phyloP scores from a whole-genome alignment of 64 coral and sea anemone species.

The Pocillopora damicornis region DNA sequence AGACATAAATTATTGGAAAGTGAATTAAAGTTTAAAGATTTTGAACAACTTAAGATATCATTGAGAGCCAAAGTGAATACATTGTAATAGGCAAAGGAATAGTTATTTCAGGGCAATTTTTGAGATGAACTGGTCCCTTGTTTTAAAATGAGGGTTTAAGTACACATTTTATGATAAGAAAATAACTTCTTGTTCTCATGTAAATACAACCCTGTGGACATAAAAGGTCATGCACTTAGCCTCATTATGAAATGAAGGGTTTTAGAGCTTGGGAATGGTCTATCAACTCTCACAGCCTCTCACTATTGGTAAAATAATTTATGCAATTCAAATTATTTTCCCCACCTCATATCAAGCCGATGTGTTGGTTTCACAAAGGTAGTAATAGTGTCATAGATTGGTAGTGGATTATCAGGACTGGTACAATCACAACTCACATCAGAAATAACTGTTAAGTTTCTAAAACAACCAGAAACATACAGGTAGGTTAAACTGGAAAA shows the following conservation, averaged over 20 bases:
- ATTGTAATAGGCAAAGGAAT: too few relatives aligned
- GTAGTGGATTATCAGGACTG: conserved; percentile 58
- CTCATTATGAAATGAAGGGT: too few relatives aligned
- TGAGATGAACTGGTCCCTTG: too few relatives aligned
- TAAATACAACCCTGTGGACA: too few relatives aligned
- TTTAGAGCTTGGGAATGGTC: too few relatives aligned
- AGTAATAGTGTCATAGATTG: conserved; percentile 56
- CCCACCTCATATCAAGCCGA: conserved; percentile 35
- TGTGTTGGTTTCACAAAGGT: conserved; percentile 44
- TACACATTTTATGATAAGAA: too few relatives aligned
- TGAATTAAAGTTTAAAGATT: neutral
- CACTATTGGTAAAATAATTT: neutral
- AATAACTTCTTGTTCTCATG: too few relatives aligned
- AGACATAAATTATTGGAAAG: neutral
- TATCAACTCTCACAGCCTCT: too few relatives aligned
- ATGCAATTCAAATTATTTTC: neutral
- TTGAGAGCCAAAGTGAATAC: neutral
- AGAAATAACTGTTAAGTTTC: conserved; percentile 51
- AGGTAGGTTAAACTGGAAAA: too few relatives aligned
- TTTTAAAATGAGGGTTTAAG: too few relatives aligned
- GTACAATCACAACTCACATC: conserved; percentile 73
- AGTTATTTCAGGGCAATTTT: too few relatives aligned
- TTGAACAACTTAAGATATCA: neutral
- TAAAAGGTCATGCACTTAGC: too few relatives aligned
- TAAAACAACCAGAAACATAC: neutral